Base-by-base conservation (phyloP, 2,888 invertebrate genomes). In the Campoplex nolae region DNA sequence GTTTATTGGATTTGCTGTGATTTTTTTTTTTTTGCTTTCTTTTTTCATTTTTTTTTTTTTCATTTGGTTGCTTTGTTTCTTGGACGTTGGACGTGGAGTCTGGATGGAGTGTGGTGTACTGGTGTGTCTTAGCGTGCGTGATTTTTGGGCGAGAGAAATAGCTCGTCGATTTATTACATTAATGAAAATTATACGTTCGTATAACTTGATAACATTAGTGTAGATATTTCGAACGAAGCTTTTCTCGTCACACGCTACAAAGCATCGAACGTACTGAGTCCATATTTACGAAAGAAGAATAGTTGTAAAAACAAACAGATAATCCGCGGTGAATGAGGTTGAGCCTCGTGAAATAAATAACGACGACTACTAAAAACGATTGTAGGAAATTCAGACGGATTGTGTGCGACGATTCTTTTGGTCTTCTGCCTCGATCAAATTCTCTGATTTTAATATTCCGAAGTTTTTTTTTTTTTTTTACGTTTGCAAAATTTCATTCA, bases 91-190 rank as follows among this genome's bases (percentile, higher is more conserved):
- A 94, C 94, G 94, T 94, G 93, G 93, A 93, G 86, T 91, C 90
- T 94, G 94, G 94, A 94, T 94, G 94, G 94, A 94, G 93, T 93
- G 93, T 93, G 93, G 93, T 94, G 90, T 92, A 92, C 91, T 90
- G 92, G 91, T 92, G 89, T 91, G 88, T 90, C 88, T 90, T 89
- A 88, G 83, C 88, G 89, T 90, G 91, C 91, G 90, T 86, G 89
- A 90, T 88, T 90, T 23, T 90, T 90, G 90, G 86, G 89, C 90
- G 89, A 90, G 91, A 90, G 88, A 90, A 90, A 90, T 91, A 91
- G 90, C 89, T 90, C 89, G 74, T 77, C 58, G 68, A 58, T 62
- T 58, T 3, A 28, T 58, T 23, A 35, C 32, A 32, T 32, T 9
- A 51, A 38, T 38, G 67, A 54, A 54, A 54, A 28, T 76, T 48